Evolutionary conservation across 2,797 vertebrate genomes (phyloP).

Genomic region (Smutsia temminckii): DNA sequence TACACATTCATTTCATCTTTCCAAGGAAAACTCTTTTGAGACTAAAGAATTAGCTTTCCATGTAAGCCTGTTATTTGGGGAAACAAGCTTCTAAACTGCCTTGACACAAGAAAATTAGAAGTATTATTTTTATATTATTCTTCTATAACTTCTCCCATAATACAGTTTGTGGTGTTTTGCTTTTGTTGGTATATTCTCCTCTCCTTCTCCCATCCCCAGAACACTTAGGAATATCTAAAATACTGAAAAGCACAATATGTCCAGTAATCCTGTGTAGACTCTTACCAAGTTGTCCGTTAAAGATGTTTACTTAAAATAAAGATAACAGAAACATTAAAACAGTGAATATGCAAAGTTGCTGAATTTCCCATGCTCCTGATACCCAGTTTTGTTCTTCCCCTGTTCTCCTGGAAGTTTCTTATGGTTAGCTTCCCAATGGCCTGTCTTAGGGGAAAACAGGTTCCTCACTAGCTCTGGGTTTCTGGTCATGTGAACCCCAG

Average conservation of each 20-base stretch:
- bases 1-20: slow-evolving; percentile 1
- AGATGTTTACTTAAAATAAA: background rate
- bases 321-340: background rate
- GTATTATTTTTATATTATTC: background rate
- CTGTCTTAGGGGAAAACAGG: background rate
- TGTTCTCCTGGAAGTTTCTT: background rate
- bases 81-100: background rate
- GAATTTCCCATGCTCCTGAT: background rate
- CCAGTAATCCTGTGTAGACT: background rate
- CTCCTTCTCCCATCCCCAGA: background rate
- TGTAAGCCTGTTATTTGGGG: background rate
- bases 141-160: background rate
- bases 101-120: background rate
- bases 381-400: background rate
- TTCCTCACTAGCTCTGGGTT: background rate
- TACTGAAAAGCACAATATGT: background rate
- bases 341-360: background rate
- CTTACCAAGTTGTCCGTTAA: background rate
- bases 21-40: background rate
- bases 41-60: background rate
- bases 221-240: background rate
- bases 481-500: background rate
- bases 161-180: background rate
- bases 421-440: background rate
- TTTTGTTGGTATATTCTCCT: background rate